A percentile compares a stretch with the other conserved stretches of the same genome.
These are phyloP conservation scores for Dermatemys mawii DNA, from an alignment of 2,113 vertebrate species.

Conservation along the genomic window DNA sequence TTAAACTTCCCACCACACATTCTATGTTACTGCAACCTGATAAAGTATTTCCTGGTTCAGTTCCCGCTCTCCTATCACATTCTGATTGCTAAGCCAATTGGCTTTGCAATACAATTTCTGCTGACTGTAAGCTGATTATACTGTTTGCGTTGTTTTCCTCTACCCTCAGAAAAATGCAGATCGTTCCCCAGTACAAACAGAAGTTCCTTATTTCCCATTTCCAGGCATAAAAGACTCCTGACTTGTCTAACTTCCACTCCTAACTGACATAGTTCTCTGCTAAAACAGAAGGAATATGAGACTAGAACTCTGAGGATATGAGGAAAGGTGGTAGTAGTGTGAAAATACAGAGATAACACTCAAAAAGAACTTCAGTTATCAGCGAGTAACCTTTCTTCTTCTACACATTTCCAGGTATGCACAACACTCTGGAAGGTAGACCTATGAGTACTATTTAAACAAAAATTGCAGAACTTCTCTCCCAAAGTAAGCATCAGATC, in stretches of 20 bases:
- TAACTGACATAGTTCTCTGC: background rate
- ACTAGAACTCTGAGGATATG: background rate
- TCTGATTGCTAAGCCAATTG: conserved; percentile 44
- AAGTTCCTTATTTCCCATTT: background rate
- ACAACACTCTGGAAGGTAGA: background rate
- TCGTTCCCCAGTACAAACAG: background rate
- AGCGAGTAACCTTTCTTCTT: background rate
- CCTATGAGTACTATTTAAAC: background rate
- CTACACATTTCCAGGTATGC: background rate
- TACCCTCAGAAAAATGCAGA: background rate
- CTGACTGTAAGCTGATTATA: conserved; percentile 12
- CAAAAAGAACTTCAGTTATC: background rate
- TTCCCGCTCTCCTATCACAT: conserved; percentile 34
- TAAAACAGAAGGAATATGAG: background rate
- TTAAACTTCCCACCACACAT: conserved; percentile 44
- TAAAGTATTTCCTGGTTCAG: conserved; percentile 49
- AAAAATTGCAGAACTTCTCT: background rate
- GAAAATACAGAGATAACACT: background rate
- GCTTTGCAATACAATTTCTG: conserved; percentile 20
- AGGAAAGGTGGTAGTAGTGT: background rate
- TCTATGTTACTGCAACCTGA: conserved; percentile 68
- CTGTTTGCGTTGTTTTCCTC: background rate
- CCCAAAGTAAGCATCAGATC: background rate
- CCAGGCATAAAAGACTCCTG: background rate
- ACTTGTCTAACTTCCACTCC: background rate